These are phyloP conservation scores for Ptychoptera contaminata DNA, from an alignment of 2,888 invertebrate species.

Conservation along the genomic window DNA sequence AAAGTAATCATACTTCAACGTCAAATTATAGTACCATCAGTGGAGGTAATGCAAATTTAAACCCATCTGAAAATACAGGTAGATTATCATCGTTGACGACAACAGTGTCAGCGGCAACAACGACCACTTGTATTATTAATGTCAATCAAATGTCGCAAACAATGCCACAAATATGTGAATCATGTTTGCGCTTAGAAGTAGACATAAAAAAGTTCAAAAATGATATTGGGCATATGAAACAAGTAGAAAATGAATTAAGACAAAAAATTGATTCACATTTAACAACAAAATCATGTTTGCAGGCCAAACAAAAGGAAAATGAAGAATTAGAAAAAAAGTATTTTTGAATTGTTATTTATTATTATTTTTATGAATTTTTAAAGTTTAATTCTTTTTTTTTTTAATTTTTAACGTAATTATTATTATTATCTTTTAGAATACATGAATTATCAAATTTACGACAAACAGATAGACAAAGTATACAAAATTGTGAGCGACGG, in stretches of 20 bases:
- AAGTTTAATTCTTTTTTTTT: background rate
- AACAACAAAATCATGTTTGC: conserved; percentile 61
- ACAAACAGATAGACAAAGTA: conserved; percentile 61
- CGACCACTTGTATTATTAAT: conserved; percentile 18
- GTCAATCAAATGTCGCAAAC: background rate
- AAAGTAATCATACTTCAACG: conserved; percentile 6
- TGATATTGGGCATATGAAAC: conserved; percentile 30
- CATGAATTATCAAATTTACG: conserved; percentile 57
- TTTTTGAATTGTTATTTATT: conserved; percentile 28
- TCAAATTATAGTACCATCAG: conserved; percentile 9
- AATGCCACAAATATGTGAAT: conserved; percentile 26
- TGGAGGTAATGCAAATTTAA: conserved; percentile 2
- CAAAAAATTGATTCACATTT: conserved; percentile 38
- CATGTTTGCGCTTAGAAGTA: conserved; percentile 28
- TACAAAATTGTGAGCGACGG: conserved; percentile 61
- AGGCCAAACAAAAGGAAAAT: conserved; percentile 54
- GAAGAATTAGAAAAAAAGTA: conserved; percentile 75
- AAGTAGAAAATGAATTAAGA: conserved; percentile 30
- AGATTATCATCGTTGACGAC: conserved; percentile 3
- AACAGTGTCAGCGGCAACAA: conserved; percentile 16
- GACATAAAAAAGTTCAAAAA: conserved; percentile 29
- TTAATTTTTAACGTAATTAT: background rate
- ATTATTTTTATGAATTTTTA: conserved; percentile 1
- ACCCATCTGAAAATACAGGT: background rate
- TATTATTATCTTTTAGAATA: conserved; percentile 22